Base-by-base conservation (phyloP, 2,797 vertebrate species). In the Bufotes viridis region DNA sequence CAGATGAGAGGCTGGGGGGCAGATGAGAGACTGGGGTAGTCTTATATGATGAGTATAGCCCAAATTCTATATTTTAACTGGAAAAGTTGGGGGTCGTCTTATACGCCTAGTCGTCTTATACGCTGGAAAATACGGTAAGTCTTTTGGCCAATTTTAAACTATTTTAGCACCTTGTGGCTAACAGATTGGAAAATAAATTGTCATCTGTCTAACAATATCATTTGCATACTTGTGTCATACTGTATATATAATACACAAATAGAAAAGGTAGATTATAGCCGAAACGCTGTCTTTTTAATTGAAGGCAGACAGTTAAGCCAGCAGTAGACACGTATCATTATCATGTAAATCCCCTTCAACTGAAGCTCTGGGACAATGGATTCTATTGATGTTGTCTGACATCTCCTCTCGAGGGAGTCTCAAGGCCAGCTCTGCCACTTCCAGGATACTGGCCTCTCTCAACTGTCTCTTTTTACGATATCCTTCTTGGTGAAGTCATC, bases 401-500 rank as follows among this genome's bases (percentile, higher is more conserved):
- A 89, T 69, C 58, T 86, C 60, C 84, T 86, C 88, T 65, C 88
- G 42, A 53, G 81, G 80, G 88, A 89, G 53, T 72, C 65, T 82
- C 53, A 82, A 82, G 88, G 87, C 82, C 86, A 86, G 60, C 57
- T 63, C 67, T 86, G 60, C 78, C 85, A 89, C 81, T 89, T 89
- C 88, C 88, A 89, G 88, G 88, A 89, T 83, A 57, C 84, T 82
- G 85, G 29, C 26, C 74, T 83, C 84, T 87, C 85, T 89, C 84
- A 87, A 81, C 88, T 89, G 74, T 83, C 84, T 87, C 81, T 89
- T 89, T 78, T 89, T 87, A 87, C 85, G 8, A 89, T 87, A 89
- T 89, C 88, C 88, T 87, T 83, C 60, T 89, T 20, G n/a, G 69
- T 82, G 72, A 86, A 63, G 80, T 89, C 78, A 87, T 82, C 34